Evolutionary conservation across 2,888 invertebrate genomes (phyloP).

Genomic region (Stictocephala bisonia): DNA sequence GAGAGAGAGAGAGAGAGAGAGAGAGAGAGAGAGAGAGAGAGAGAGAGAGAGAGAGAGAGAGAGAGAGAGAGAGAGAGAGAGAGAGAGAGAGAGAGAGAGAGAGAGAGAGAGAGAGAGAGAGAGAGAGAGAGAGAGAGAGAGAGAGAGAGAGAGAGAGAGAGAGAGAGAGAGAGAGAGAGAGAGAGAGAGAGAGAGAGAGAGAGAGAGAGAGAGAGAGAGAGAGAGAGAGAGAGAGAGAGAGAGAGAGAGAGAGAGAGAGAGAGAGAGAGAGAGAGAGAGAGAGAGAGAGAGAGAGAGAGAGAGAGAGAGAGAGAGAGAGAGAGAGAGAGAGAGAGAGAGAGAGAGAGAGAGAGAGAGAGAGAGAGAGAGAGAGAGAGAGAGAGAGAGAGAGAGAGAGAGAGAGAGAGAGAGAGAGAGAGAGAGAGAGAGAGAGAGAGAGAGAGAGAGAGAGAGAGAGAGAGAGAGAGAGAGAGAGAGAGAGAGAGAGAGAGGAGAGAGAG

Average conservation of each 20-base stretch:
- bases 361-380: conserved; percentile 24
- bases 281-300: conserved; percentile 24
- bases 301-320: conserved; percentile 24
- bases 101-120: conserved; percentile 38
- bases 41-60: conserved; percentile 38
- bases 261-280: conserved; percentile 24
- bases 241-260: conserved; percentile 24
- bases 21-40: no score
- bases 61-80: conserved; percentile 38
- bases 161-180: conserved; percentile 38
- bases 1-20: no score
- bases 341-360: conserved; percentile 24
- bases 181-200: conserved; percentile 31
- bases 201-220: conserved; percentile 24
- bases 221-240: conserved; percentile 24
- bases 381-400: conserved; percentile 24
- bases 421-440: conserved; percentile 24
- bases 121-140: conserved; percentile 38
- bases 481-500: conserved; percentile 21
- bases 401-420: conserved; percentile 24
- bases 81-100: conserved; percentile 38
- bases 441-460: conserved; percentile 24
- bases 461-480: conserved; percentile 24
- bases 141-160: conserved; percentile 38
- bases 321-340: conserved; percentile 24